These are phyloP conservation scores for Leptinotarsa rubiginosa DNA, from an alignment of 2,888 invertebrate genomes.

Conservation along the genomic window DNA sequence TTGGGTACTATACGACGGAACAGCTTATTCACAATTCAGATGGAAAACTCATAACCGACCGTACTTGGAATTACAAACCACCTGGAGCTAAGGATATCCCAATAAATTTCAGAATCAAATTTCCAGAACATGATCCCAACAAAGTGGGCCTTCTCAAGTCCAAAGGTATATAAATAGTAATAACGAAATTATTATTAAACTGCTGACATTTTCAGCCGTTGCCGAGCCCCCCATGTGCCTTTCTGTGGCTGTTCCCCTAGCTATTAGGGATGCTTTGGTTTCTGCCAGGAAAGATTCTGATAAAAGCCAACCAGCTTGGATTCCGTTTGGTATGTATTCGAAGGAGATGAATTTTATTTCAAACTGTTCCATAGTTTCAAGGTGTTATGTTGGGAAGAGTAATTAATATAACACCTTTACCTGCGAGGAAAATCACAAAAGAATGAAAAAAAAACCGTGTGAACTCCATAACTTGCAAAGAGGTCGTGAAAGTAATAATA, in stretches of 20 bases:
- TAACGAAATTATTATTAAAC: too few species aligned
- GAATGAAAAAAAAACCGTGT: too few species aligned
- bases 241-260: constrained; percentile 53
- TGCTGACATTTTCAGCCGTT: constrained; percentile 62
- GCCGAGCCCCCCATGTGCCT: constrained; percentile 71
- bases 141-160: constrained; percentile 77
- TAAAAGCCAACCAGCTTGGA: constrained; percentile 69
- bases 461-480: too few species aligned
- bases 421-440: too few species aligned
- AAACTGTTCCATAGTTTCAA: too few species aligned
- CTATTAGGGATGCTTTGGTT: constrained; percentile 75
- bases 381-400: too few species aligned
- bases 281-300: constrained; percentile 76
- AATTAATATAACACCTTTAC: too few species aligned
- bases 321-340: constrained; percentile 45
- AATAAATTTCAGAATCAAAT: constrained; percentile 78
- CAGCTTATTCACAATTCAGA: constrained; percentile 71
- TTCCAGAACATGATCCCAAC: constrained; percentile 76
- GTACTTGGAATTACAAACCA: constrained; percentile 86
- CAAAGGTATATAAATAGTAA: constrained; percentile 70
- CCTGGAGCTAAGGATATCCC: constrained; percentile 85
- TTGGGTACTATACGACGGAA: constrained; percentile 80
- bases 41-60: constrained; percentile 78
- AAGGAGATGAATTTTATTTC: too few species aligned
- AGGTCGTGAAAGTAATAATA: too few species aligned